These are phyloP conservation scores for Drosophila villosipedis DNA, from an alignment of 2,888 invertebrate species.

Conservation along the genomic window DNA sequence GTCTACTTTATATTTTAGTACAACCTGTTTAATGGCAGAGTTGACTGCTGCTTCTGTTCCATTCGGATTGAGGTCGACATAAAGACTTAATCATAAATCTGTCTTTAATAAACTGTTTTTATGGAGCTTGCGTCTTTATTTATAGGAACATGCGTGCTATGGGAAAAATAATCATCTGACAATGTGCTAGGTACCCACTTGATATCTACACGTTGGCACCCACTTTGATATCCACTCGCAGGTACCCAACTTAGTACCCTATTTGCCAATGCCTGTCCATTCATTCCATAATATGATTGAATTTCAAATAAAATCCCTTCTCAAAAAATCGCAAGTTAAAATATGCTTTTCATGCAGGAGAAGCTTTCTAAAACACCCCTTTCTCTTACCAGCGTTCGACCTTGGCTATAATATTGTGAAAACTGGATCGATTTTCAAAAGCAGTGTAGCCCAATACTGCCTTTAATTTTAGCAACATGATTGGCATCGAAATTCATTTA, in stretches of 20 bases:
- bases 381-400: neutral
- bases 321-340: neutral
- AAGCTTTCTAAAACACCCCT: too few relatives aligned
- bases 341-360: neutral
- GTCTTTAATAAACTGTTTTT: constrained; percentile 10
- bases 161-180: neutral
- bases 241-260: neutral
- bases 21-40: constrained; percentile 11
- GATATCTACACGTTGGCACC: neutral
- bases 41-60: neutral
- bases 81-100: constrained; percentile 47
- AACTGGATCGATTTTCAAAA: neutral
- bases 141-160: neutral
- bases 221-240: neutral
- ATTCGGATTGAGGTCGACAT: constrained; percentile 50
- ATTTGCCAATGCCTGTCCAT: neutral
- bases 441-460: neutral
- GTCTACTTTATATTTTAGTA: constrained; percentile 51
- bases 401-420: neutral
- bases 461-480: neutral
- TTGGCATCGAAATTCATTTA: neutral
- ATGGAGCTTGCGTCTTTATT: neutral
- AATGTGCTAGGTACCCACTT: neutral
- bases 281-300: neutral
- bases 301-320: neutral